Evolutionary conservation across 2,113 vertebrate genomes (phyloP), one percentile per base, ranked within the genome.

Genomic region (Okapia johnstoni): DNA sequence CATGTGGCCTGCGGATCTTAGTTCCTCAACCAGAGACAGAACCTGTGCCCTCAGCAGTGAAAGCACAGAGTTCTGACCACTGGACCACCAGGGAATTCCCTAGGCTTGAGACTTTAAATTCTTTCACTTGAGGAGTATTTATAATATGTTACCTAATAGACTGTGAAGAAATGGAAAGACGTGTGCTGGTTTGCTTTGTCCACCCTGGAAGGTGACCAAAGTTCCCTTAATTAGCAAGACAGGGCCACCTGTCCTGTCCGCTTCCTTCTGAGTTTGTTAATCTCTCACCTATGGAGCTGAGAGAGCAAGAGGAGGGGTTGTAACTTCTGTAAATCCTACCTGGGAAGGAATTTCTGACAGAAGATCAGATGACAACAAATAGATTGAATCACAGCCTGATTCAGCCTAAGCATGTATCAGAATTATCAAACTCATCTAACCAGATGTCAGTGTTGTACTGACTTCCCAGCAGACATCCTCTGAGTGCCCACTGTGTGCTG

Each of bases 81-180:
- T 70, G 66, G 66, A 40, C n/a, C 21, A 13, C n/a, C 66, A 70
- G 66, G 19, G 19, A 70, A 40, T 6, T 70, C 66, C 66, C 66
- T 23, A 70, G n/a, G 66, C 66, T 23, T 70, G 66, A 70, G n/a
- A 70, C 77, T 66, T 46, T 48, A 76, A 43, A 97, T 95, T 85
- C 84, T 30, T 94, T 88, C 88, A 94, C 13, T 86, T 63, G 70
- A 93, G 58, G 80, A 48, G 66, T 33, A 73, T 89, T 80, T 30
- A 66, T 86, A 85, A 55, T 50, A 50, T 61, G 73, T 95, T 92
- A 88, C 50, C 58, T 92, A 98, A 96, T 79, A 28, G 61, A 91
- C 46, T 43, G 12, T 93, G 46, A 36, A 96, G 76, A 93, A 90
- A 91, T 70, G 52, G 73, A 58, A 96, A 89, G 63, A 79, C 25